A percentile compares a stretch with the other conserved stretches of the same genome.
Conservation (phyloP, 2,797 vertebrate species). For the Cirrhinus molitorella region DNA sequence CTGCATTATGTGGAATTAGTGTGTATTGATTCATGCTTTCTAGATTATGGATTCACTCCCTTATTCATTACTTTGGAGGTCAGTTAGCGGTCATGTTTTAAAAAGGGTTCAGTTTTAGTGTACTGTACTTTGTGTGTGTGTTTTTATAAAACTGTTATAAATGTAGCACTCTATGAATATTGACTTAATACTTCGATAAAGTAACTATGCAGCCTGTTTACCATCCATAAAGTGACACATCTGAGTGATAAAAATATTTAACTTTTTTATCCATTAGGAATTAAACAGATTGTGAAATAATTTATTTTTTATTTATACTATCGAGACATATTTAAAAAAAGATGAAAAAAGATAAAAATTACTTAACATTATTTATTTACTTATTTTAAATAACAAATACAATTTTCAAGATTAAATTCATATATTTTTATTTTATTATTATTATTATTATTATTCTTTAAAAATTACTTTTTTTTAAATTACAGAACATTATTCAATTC, state of each 20-base stretch:
- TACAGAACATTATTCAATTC: too few species aligned
- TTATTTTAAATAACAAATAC: not conserved
- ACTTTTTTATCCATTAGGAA: not conserved
- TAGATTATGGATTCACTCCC: constrained; percentile 60
- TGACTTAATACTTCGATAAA: not conserved
- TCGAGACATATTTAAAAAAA: not conserved
- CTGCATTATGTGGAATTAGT: constrained; percentile 63
- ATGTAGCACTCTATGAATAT: not conserved
- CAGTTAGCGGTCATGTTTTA: constrained; percentile 53
- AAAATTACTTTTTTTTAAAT: too few species aligned
- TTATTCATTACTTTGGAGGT: constrained; percentile 63
- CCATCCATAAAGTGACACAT: not conserved
- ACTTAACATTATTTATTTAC: not conserved
- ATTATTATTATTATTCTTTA: too few species aligned
- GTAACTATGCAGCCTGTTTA: not conserved
- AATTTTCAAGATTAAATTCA: not conserved
- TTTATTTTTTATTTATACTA: not conserved
- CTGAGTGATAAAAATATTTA: not conserved
- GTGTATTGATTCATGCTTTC: constrained; percentile 65
- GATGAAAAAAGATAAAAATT: rapidly evolving
- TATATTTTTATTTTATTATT: too few species aligned
- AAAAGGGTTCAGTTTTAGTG: constrained; percentile 8
- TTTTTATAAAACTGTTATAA: not conserved
- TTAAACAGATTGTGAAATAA: not conserved
- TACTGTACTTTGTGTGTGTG: constrained; percentile 47